Evolutionary conservation across 2,113 vertebrate species (phyloP).

Genomic region (Monarcha castaneiventris): DNA sequence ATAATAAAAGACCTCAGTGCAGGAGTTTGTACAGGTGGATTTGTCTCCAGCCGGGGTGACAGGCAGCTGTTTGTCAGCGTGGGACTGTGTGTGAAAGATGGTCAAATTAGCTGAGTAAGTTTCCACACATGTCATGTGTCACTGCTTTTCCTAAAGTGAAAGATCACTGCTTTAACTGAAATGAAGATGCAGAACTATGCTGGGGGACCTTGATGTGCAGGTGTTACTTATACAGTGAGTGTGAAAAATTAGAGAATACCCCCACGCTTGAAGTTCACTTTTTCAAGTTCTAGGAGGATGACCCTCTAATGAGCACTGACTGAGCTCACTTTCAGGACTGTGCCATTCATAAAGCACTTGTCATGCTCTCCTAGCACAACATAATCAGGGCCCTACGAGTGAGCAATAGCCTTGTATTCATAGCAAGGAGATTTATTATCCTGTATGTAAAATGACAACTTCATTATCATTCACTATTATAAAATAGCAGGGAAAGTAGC

Average conservation of each 20-base stretch:
- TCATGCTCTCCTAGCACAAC: slow-evolving; percentile 11
- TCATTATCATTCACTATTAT: slow-evolving; percentile 28
- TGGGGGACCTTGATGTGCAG: background rate
- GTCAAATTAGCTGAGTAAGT: slow-evolving; percentile 35
- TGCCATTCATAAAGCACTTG: slow-evolving; percentile 20
- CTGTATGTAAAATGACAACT: slow-evolving; percentile 48
- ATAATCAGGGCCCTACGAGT: slow-evolving; percentile 1
- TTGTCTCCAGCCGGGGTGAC: background rate
- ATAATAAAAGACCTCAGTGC: background rate
- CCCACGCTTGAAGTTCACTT: background rate
- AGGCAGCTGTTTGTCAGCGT: slow-evolving; percentile 10
- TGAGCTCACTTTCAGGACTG: slow-evolving; percentile 19
- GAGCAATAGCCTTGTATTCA: slow-evolving; percentile 26
- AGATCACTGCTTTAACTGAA: background rate
- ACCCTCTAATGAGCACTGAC: slow-evolving; percentile 24
- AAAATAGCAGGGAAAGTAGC: slow-evolving; percentile 8
- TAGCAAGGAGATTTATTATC: slow-evolving; percentile 44
- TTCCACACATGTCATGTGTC: slow-evolving; percentile 47
- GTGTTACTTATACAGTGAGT: background rate
- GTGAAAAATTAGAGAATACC: slow-evolving; percentile 19
- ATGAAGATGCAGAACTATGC: slow-evolving; percentile 1
- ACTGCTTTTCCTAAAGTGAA: background rate
- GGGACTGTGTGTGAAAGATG: slow-evolving; percentile 8
- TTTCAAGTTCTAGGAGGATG: background rate
- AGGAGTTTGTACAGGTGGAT: background rate